Evolutionary conservation across 2,888 invertebrate species (phyloP), one percentile per base, ranked within the genome.

Genomic region (Pseudolycoriella hygida): DNA sequence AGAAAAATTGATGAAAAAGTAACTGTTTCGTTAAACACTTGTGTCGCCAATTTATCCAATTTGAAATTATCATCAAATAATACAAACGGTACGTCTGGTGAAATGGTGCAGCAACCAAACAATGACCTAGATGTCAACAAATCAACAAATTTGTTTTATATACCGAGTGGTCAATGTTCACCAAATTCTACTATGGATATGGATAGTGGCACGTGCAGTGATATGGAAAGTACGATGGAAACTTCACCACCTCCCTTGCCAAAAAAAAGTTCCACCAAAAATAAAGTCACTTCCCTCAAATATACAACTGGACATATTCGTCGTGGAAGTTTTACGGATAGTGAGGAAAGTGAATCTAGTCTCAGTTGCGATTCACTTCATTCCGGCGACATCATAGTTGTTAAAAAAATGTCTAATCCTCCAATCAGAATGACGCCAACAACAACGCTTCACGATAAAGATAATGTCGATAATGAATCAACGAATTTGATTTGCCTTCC

Each of bases 171-270:
- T 1, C 85, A 86, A 57, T 81, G 82, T 56, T 85, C 85, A 25
- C 84, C 85, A 1, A 82, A 63, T 50, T 85, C 85, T 56, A 85
- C 84, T 1, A 60, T 85, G 50, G 86, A 86, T 64, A 60, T 85
- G 50, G 86, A 86, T 63, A 86, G 85, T 47, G 86, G 86, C 40
- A 86, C 85, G 31, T 84, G 86, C 65, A 85, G 84, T 60, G 86
- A 86, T 63, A 69, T 85, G 54, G 85, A 86, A 48, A 60, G 56
- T 43, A 51, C 53, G 17, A 68, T 85, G 54, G 85, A 86, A 48
- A 60, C 56, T 43, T 50, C 53, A 17, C 78, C 81, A 45, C 74
- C 75, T 3, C 79, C 80, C 2, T 66, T 77, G 50, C 71, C 76
- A 17, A 76, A 76, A 53, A 79, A 78, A 67, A 78, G 77, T 59